Conservation (phyloP, 1,140 invertebrate genomes). For the Globodera rostochiensis region DNA sequence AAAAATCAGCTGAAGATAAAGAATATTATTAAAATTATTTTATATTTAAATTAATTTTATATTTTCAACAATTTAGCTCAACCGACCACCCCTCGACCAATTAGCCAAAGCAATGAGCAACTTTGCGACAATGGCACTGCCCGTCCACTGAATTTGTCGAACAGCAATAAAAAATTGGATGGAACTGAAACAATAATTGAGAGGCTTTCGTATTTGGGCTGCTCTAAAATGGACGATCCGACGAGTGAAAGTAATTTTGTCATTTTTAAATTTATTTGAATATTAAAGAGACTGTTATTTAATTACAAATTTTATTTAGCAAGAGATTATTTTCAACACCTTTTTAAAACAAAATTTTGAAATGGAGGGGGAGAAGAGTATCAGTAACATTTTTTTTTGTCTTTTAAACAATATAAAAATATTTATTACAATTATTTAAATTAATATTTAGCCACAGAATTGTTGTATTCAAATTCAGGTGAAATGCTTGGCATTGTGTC, state of each 20-base stretch:
- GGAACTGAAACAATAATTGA: slow-evolving; percentile 2
- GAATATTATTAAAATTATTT: too few species aligned
- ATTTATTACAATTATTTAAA: not conserved
- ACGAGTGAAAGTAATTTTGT: slow-evolving; percentile 75
- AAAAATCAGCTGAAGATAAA: too few species aligned
- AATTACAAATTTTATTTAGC: too few species aligned
- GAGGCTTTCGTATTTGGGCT: slow-evolving; percentile 83
- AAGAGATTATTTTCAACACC: too few species aligned
- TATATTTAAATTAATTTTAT: too few species aligned
- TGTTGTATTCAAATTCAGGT: slow-evolving; percentile 34
- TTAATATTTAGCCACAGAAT: not conserved
- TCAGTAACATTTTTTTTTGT: too few species aligned
- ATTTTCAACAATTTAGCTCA: not conserved
- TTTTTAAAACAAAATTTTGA: too few species aligned
- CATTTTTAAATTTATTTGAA: not conserved
- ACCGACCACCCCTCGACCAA: not conserved
- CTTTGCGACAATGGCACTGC: not conserved
- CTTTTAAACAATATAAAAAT: not conserved
- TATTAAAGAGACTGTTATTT: too few species aligned
- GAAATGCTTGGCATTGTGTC: slow-evolving; percentile 94
- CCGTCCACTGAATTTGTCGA: not conserved
- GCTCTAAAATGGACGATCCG: slow-evolving; percentile 86
- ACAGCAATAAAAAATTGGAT: not conserved
- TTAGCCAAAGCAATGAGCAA: not conserved
- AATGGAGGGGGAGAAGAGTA: too few species aligned